These are phyloP conservation scores for Enteromius fasciolatus DNA, from an alignment of 2,797 vertebrate genomes.

Conservation along the genomic window DNA sequence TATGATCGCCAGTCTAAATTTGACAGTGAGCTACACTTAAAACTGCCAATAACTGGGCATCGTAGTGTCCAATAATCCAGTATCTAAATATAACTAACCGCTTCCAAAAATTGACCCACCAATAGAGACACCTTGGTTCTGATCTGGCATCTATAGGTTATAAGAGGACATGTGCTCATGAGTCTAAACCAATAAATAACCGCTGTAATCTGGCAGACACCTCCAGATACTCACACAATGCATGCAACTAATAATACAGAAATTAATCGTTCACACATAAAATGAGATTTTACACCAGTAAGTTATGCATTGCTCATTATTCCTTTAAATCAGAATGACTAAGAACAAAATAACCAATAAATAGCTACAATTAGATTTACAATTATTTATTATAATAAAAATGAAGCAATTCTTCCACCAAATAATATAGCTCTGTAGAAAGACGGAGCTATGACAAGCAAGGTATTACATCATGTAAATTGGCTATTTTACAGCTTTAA, in stretches of 20 bases:
- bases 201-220: not conserved
- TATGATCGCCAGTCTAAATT: not conserved
- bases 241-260: not conserved
- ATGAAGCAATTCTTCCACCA: not conserved
- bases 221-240: constrained; percentile 14
- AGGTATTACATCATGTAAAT: not conserved
- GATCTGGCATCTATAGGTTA: constrained; percentile 15
- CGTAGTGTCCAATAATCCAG: not conserved
- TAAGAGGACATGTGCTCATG: constrained; percentile 16
- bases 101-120: constrained; percentile 4
- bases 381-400: not conserved
- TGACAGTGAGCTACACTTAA: not conserved
- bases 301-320: not conserved
- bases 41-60: not conserved
- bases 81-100: not conserved
- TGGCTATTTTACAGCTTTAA: not conserved
- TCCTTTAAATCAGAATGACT: not conserved
- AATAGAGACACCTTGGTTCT: constrained; percentile 2
- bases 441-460: not conserved
- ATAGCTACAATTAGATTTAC: not conserved
- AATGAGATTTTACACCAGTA: not conserved
- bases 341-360: not conserved
- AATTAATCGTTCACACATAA: not conserved
- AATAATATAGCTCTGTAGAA: not conserved
- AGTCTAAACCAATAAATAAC: constrained; percentile 8